phyloP scores from a whole-genome alignment of 2,888 invertebrate genomes.

The Leptura quadrifasciata region DNA sequence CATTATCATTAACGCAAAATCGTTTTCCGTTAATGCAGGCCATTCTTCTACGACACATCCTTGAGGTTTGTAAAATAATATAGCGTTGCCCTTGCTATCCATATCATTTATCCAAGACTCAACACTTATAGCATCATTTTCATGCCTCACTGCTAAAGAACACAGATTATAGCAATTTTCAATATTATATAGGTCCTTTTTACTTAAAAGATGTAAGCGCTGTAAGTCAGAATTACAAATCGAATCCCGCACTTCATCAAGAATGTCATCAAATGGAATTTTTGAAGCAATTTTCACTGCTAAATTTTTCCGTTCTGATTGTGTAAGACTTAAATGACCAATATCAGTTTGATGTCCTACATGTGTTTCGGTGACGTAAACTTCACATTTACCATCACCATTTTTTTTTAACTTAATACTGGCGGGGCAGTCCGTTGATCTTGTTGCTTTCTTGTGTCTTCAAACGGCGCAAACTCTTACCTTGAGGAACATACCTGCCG shows the following conservation, averaged over 20 bases:
- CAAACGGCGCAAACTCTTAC: too few relatives aligned
- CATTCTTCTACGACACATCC: neutral
- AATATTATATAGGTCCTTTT: conserved; percentile 45
- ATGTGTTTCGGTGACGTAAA: too few relatives aligned
- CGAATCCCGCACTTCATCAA: conserved; percentile 39
- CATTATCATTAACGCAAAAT: conserved; percentile 59
- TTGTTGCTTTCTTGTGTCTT: too few relatives aligned
- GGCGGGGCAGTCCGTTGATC: too few relatives aligned
- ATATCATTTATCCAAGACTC: conserved; percentile 44
- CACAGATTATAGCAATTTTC: conserved; percentile 14
- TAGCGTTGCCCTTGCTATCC: neutral
- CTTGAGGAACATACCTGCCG: too few relatives aligned
- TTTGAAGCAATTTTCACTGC: neutral
- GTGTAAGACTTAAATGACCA: too few relatives aligned
- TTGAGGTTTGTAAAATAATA: conserved; percentile 38
- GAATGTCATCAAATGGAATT: conserved; percentile 41
- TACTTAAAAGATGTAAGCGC: conserved; percentile 32
- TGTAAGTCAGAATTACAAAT: conserved; percentile 28
- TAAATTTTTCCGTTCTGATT: too few relatives aligned
- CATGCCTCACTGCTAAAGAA: conserved; percentile 24
- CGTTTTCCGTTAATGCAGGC: conserved; percentile 49
- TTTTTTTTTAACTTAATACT: too few relatives aligned
- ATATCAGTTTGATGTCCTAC: too few relatives aligned
- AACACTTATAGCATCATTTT: conserved; percentile 45
- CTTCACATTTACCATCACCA: too few relatives aligned